Evolutionary conservation across 1,140 invertebrate species (phyloP), one percentile per base, ranked within the genome.

Genomic region (Aphelenchoides fujianensis): DNA sequence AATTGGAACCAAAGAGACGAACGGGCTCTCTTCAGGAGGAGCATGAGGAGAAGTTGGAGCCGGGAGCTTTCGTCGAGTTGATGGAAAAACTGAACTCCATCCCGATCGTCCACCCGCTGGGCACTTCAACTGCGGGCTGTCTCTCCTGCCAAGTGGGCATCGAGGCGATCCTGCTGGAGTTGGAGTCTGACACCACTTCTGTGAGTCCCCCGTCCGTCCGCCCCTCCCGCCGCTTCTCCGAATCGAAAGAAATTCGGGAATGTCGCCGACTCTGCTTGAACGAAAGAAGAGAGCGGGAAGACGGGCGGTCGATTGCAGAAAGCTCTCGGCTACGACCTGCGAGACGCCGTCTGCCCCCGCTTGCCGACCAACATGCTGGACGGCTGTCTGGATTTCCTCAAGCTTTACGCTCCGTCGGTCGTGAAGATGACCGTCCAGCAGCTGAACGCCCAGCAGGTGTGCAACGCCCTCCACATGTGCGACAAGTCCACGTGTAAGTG

Each of bases 341-440:
- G 57, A 32, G 62, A 74, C 23, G 23, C 36, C 1, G 74, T 70
- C 3, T 75, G 74, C 35, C 37, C 53, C 30, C 57, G 62, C 37
- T 37, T 74, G 16, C 28, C 67, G 12, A 35, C 19, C 27, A 62
- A 72, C 55, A 59, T 54, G 27, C 55, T 69, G 2, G 64, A 61
- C 7, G 67, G 67, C 1, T 75, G 74, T 30, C 37, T 35, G 3
- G 72, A 75, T 37, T 75, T 75, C 64, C 28, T 75, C 23, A 64
- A 61, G 12, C 27, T 75, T 9, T 75, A 75, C 19, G 57, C 37
- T 1, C 74, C 64, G 34, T 54, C 74, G 30, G 72, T 70, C 23
- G 72, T 75, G 53, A 54, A 73, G n/a, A 62, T 75, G 74, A 64
- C 74, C 9, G 34, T 74, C 31, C 37, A 61, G 31, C 74, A 75